A percentile compares a stretch with the other conserved stretches of the same genome.
These are phyloP conservation scores for Gambelia wislizenii DNA, from an alignment of 2,797 vertebrate species.

Conservation along the genomic window DNA sequence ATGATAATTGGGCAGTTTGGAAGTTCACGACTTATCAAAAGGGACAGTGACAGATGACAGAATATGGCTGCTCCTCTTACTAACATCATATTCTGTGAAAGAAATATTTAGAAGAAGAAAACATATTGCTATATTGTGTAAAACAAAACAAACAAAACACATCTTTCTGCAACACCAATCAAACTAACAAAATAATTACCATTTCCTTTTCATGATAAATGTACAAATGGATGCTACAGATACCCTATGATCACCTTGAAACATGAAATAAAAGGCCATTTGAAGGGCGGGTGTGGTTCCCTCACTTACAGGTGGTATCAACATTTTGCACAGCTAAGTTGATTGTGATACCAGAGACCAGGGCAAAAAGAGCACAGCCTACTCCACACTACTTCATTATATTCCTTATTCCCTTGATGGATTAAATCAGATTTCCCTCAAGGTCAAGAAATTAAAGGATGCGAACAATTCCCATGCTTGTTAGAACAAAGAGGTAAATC, in stretches of 20 bases:
- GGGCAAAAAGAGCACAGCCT: background rate
- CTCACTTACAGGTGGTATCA: background rate
- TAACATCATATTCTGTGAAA: too few species aligned
- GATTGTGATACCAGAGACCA: background rate
- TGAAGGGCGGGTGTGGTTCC: too few species aligned
- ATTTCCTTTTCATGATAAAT: background rate
- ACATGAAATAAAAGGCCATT: background rate
- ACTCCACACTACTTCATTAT: background rate
- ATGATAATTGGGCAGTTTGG: background rate
- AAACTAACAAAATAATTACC: background rate
- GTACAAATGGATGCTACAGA: background rate
- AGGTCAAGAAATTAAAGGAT: background rate
- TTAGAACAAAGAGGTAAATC: background rate
- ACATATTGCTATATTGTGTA: background rate
- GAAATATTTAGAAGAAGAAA: too few species aligned
- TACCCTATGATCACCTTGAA: background rate
- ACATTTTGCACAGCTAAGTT: background rate
- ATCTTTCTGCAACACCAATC: background rate
- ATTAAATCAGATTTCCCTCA: background rate
- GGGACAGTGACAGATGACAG: background rate
- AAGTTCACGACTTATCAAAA: background rate
- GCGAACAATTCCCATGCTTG: background rate
- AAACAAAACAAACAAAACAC: background rate
- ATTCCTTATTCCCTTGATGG: background rate
- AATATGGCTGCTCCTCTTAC: background rate